Percentiles rank a stretch among this genome's conserved stretches.
Evolutionary conservation across 2,888 invertebrate genomes (phyloP).

Genomic region (Myopa testacea): DNA sequence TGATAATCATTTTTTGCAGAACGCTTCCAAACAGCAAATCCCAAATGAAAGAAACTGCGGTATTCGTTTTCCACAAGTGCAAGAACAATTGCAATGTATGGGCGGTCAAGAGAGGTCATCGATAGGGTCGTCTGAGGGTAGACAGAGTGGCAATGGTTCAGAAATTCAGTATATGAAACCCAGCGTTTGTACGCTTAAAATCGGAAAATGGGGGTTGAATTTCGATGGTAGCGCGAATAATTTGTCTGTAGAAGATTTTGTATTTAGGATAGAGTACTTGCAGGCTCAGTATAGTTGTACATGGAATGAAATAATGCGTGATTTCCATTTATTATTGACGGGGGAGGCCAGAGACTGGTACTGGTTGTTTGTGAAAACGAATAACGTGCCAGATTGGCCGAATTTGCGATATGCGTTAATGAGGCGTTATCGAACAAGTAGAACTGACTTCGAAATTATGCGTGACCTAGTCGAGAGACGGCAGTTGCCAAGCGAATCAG

Average conservation of each 20-base stretch:
- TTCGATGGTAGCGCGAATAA: conserved; percentile 9
- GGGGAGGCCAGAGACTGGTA: conserved; percentile 33
- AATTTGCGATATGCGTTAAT: not conserved
- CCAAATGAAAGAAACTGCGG: too few relatives aligned
- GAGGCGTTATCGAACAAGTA: conserved; percentile 4
- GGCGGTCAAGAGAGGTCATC: too few relatives aligned
- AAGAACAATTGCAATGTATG: too few relatives aligned
- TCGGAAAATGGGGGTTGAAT: conserved; percentile 29
- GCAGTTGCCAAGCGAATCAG: not conserved
- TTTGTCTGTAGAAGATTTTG: conserved; percentile 31
- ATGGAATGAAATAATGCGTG: conserved; percentile 13
- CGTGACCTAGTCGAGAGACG: not conserved
- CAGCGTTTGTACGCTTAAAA: not conserved
- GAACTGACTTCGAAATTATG: conserved; percentile 22
- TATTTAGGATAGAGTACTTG: conserved; percentile 33
- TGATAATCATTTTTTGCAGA: too few relatives aligned
- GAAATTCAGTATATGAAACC: too few relatives aligned
- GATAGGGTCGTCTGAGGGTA: too few relatives aligned
- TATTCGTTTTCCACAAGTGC: too few relatives aligned
- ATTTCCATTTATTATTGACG: conserved; percentile 31
- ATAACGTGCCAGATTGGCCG: not conserved
- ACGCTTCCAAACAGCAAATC: too few relatives aligned
- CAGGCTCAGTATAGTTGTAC: conserved; percentile 5
- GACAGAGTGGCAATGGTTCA: too few relatives aligned
- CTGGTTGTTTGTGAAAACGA: conserved; percentile 18